A percentile compares a stretch with the other conserved stretches of the same genome.
Conservation (phyloP, 30 jellyfish, hydroid and myxozoan species). For the Chrysaora quinquecirrha region DNA sequence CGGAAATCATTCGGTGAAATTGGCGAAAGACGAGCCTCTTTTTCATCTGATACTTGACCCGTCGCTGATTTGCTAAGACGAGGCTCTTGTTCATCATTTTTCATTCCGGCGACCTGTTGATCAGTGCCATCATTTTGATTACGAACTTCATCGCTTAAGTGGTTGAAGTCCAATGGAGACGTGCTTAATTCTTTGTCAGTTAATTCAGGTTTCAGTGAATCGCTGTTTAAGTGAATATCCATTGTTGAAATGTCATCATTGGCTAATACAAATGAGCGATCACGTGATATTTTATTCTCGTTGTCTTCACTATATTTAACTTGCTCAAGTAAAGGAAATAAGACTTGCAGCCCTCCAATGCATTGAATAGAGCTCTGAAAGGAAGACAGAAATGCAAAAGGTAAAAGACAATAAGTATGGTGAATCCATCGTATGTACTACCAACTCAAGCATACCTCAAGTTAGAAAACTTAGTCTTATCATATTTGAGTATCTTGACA, state of each 20-base stretch:
- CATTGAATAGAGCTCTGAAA: constrained; percentile 88
- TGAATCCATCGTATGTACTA: too few species aligned
- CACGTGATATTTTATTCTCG: constrained; percentile 26
- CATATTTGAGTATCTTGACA: too few species aligned
- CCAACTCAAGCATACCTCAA: too few species aligned
- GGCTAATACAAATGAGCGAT: constrained; percentile 4
- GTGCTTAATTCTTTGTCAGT: not conserved
- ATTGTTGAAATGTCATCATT: constrained; percentile 29
- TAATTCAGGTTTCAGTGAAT: not conserved
- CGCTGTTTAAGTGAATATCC: constrained; percentile 1
- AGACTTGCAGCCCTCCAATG: constrained; percentile 86
- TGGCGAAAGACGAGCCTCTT: not conserved
- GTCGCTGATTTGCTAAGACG: constrained; percentile 4
- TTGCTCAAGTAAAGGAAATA: constrained; percentile 92
- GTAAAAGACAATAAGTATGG: not conserved
- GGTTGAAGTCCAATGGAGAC: not conserved
- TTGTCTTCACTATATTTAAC: constrained; percentile 49
- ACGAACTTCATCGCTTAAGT: not conserved
- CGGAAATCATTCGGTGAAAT: not conserved
- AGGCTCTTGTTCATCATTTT: constrained; percentile 2
- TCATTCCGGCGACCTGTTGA: not conserved
- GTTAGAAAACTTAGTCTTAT: too few species aligned
- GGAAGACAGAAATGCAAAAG: not conserved
- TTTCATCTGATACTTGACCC: not conserved
- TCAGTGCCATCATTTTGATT: not conserved